Base-by-base conservation (phyloP, 2,888 invertebrate species). In the Theodoxus fluviatilis region DNA sequence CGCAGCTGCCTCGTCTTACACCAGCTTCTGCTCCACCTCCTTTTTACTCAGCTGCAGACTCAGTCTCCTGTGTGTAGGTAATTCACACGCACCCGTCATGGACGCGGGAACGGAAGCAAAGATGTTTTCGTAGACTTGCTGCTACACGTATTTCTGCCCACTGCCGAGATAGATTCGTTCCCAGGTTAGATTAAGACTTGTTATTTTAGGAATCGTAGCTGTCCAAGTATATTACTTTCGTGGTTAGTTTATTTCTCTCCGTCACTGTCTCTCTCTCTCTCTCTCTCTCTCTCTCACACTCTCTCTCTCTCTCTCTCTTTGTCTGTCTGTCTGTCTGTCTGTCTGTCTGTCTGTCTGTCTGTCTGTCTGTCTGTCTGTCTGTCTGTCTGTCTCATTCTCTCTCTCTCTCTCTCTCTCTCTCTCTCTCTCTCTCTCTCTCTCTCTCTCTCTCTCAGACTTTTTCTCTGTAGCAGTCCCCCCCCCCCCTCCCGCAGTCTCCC, bases 381-480 rank as follows among this genome's bases (percentile, higher is more conserved):
- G 9, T 63, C 59, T 64, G 31, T 63, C 15, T 63, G 33, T 68
- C 61, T 63, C 35, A 2, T 22, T 66, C 31, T 33, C 37, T 63
- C 33, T 64, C 61, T 63, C 64, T 63, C 59, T 67, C 64, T 64
- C 64, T 63, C 33, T 31, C 25, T 63, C 63, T 33, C 35, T 40
- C 61, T 68, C 18, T 63, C 59, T 7, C 31, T 68, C 64, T 63
- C 40, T 52, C 25, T 31, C 47, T 38, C 33, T 69, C 43, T 70
- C 49, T 22, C 18, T 65, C 59, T 38, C 57, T 31, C 66, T 28
- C 57, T 57, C 31, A 18, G 9, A 18, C 57, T 57, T 57, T 28
- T 25, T 28, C 57, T n/a, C n/a, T n/a, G n/a, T n/a, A n/a, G n/a
- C n/a, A n/a, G n/a, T n/a, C n/a, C n/a, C n/a, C n/a, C n/a, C n/a